These are phyloP conservation scores for Gymnosoma rotundatum DNA, from an alignment of 2,888 invertebrate genomes.

Conservation along the genomic window DNA sequence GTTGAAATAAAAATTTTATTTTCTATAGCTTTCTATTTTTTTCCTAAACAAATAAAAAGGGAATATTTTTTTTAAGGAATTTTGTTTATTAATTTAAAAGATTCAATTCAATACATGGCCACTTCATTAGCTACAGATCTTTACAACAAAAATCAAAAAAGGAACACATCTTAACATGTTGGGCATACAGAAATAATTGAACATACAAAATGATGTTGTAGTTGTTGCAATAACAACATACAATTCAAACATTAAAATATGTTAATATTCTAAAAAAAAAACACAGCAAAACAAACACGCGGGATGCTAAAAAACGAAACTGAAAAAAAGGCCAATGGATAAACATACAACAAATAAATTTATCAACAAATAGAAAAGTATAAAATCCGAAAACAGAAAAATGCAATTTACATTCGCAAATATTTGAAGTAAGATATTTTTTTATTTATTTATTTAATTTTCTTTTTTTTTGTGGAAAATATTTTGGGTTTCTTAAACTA, in stretches of 20 bases:
- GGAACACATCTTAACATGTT: conserved; percentile 50
- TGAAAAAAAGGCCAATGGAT: neutral
- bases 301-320: conserved; percentile 18
- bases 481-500: no score
- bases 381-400: conserved; percentile 33
- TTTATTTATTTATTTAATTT: no score
- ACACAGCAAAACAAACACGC: conserved; percentile 2
- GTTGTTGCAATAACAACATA: conserved; percentile 41
- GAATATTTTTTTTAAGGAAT: no score
- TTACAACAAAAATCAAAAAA: neutral
- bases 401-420: conserved; percentile 25
- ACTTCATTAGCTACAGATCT: conserved; percentile 25
- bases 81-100: no score
- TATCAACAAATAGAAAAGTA: conserved; percentile 46
- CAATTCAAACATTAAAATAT: conserved; percentile 52
- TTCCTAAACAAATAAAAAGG: no score
- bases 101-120: conserved; percentile 1
- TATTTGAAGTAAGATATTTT: conserved; percentile 3
- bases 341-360: conserved; percentile 39
- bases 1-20: no score
- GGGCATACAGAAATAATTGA: conserved; percentile 22
- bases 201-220: conserved; percentile 53
- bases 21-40: no score
- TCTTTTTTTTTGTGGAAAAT: neutral
- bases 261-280: conserved; percentile 45